Evolutionary conservation across 2,113 vertebrate genomes (phyloP).

Genomic region (Pelobates fuscus): DNA sequence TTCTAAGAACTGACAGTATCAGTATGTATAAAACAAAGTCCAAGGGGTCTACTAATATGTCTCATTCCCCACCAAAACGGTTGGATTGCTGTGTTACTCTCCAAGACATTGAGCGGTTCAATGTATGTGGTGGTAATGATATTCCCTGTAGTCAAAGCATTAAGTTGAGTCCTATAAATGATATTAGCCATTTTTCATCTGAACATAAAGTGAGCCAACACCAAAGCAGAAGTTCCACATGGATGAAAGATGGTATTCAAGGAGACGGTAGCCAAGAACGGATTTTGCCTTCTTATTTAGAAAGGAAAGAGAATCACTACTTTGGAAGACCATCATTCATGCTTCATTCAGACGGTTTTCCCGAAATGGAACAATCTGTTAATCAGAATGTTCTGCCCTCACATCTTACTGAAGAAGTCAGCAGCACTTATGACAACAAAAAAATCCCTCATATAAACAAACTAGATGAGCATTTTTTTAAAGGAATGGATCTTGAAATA

Average conservation of each 20-base stretch:
- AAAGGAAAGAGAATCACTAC: constrained; percentile 55
- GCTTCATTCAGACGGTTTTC: constrained; percentile 52
- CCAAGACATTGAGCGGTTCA: constrained; percentile 63
- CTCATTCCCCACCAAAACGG: constrained; percentile 62
- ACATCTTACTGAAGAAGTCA: constrained; percentile 44
- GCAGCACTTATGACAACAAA: constrained; percentile 51
- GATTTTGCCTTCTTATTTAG: constrained; percentile 46
- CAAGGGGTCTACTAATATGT: constrained; percentile 11
- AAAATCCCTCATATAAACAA: constrained; percentile 22
- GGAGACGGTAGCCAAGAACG: neutral
- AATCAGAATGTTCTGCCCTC: constrained; percentile 44
- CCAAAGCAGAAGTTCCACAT: constrained; percentile 50
- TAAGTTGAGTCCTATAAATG: constrained; percentile 43
- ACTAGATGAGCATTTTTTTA: neutral
- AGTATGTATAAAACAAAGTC: neutral
- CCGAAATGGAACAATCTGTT: neutral
- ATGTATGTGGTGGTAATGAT: constrained; percentile 20
- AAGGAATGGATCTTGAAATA: constrained; percentile 36
- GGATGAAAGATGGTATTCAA: constrained; percentile 38
- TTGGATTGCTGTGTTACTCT: constrained; percentile 62
- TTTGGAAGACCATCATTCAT: constrained; percentile 63
- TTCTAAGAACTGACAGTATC: neutral
- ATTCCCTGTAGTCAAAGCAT: neutral
- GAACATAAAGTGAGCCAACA: constrained; percentile 50
- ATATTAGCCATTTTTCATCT: constrained; percentile 35